Evolutionary conservation across 2,113 vertebrate genomes (phyloP).

Genomic region (Myotis yumanensis): DNA sequence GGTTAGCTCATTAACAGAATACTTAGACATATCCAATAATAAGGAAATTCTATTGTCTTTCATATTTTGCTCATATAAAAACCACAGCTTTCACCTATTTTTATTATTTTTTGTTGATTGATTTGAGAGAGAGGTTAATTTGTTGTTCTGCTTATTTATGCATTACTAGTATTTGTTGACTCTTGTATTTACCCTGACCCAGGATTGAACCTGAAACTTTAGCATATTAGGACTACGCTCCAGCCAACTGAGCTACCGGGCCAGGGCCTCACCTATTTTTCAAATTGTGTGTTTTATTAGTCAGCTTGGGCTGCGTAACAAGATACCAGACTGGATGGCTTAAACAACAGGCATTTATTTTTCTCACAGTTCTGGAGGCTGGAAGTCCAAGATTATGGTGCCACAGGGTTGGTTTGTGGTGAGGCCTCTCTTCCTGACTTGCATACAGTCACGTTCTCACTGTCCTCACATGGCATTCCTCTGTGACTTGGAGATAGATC

Average conservation of each 20-base stretch:
- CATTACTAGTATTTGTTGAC: neutral
- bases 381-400: neutral
- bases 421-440: neutral
- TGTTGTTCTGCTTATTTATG: neutral
- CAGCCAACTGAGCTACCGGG: neutral
- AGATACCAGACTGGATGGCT: neutral
- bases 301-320: neutral
- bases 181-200: neutral
- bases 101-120: neutral
- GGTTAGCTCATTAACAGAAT: neutral
- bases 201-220: neutral
- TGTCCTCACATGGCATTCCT: neutral
- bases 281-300: neutral
- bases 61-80: neutral
- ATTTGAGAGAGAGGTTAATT: neutral
- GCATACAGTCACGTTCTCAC: neutral
- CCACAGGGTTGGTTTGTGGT: neutral
- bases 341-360: neutral
- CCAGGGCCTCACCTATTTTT: neutral
- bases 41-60: conserved; percentile 31
- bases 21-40: neutral
- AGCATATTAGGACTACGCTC: neutral
- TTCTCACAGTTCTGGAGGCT: neutral
- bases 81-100: neutral
- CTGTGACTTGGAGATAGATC: neutral